phyloP scores from a whole-genome alignment of 2,797 vertebrate species.

The Hemibagrus guttatus region DNA sequence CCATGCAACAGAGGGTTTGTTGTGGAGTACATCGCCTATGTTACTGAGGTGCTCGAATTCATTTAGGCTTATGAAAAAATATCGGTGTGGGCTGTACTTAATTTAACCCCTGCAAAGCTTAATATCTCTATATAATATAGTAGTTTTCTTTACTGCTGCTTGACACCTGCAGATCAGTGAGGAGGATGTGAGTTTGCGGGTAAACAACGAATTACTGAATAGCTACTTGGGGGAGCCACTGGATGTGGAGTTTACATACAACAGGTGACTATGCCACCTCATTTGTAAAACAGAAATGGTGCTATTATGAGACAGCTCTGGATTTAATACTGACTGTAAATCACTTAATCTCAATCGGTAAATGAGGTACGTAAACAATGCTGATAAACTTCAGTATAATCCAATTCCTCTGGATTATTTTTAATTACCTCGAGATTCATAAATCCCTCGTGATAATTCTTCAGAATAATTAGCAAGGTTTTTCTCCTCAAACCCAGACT shows the following conservation, averaged over 20 bases:
- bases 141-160: not conserved
- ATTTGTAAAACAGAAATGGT: not conserved
- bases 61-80: not conserved
- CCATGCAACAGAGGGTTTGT: slow-evolving; percentile 65
- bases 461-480: slow-evolving; percentile 1
- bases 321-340: not conserved
- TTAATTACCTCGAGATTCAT: not conserved
- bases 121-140: not conserved
- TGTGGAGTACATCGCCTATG: slow-evolving; percentile 78
- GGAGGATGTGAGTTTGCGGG: slow-evolving; percentile 84
- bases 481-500: slow-evolving; percentile 69
- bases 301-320: not conserved
- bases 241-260: slow-evolving; percentile 88
- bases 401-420: not conserved
- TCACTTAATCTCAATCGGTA: not conserved
- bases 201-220: slow-evolving; percentile 81
- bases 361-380: not conserved
- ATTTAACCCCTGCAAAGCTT: not conserved
- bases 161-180: slow-evolving; percentile 76
- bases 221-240: slow-evolving; percentile 86
- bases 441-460: not conserved
- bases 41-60: slow-evolving; percentile 79
- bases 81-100: not conserved
- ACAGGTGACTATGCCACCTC: slow-evolving; percentile 74
- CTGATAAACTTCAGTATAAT: too few relatives aligned